phyloP scores from a whole-genome alignment of 2,797 vertebrate species.

The Furcifer pardalis region DNA sequence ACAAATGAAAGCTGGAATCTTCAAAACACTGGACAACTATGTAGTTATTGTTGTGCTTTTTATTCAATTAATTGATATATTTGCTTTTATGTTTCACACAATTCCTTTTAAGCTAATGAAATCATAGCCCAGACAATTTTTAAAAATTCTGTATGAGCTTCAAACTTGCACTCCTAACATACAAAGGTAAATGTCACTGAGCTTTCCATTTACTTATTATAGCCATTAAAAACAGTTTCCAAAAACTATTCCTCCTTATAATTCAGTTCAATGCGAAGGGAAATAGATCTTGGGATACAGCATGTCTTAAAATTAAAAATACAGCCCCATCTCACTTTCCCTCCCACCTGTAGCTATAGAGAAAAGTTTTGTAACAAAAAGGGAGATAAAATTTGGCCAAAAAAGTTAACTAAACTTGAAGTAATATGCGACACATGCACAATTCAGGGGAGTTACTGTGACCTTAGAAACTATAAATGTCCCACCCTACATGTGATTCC shows the following conservation, averaged over 20 bases:
- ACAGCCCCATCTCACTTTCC: accelerated
- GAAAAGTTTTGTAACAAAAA: not conserved
- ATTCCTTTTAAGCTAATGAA: no score
- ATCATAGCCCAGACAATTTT: not conserved
- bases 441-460: slow-evolving; percentile 1
- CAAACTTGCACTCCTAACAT: not conserved
- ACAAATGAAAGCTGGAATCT: no score
- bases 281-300: not conserved
- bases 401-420: not conserved
- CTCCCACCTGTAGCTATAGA: not conserved
- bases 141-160: not conserved
- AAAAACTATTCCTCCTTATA: not conserved
- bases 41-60: no score
- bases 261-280: not conserved
- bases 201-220: not conserved
- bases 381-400: slow-evolving; percentile 17
- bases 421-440: not conserved
- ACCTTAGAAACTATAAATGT: slow-evolving; percentile 45
- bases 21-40: no score
- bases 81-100: no score
- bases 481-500: slow-evolving; percentile 46
- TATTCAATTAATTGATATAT: no score
- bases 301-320: not conserved
- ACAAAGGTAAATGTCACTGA: not conserved
- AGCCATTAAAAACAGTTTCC: not conserved